Base-by-base conservation (phyloP, 2,888 invertebrate species). In the Drosophila mulleri region DNA sequence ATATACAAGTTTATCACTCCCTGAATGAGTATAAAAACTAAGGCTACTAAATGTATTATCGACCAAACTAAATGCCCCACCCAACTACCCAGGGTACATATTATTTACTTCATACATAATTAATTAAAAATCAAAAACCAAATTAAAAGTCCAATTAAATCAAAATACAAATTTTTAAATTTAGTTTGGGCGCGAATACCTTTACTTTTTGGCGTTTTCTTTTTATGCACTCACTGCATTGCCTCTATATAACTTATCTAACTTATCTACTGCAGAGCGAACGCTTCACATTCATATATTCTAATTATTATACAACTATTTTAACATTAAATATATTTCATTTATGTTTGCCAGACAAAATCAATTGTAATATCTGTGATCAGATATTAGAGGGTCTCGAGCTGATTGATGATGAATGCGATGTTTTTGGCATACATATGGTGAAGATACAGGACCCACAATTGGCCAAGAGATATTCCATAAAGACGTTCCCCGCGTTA, bases 381-480 rank as follows among this genome's bases (percentile, higher is more conserved):
- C 96, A 96, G 89, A 97, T 98, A 80, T 94, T 98, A 69, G 97
- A 97, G 89, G 97, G 97, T 67, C 93, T 98, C 68, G 98, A 98
- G 91, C 95, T 96, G 79, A 96, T 98, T 79, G 98, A 98, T 90
- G 98, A 98, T 89, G 98, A 98, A 92, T 97, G 97, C 89, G 98
- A 98, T 91, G 96, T 97, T 0, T 98, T 96, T 91, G 98, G 98
- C 56, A 98, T 98, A 84, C 97, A 98, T 85, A 95, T 98, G 95
- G 98, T 98, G 0, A 96, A 98, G 91, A 98, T 98, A 87, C 97
- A 97, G 92, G 98, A 98, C 93, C 96, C 97, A 1, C 97, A 97
- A 90, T 93, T 98, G 69, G 98, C 98, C 8, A 98, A 98, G 92
- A 94, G 98, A 83, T 98, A 98, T 93, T 98, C 98, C 71, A 98